Percentiles rank a stretch among this genome's conserved stretches.
These are phyloP conservation scores for Solen grandis DNA, from an alignment of 1,140 invertebrate genomes.

Conservation along the genomic window DNA sequence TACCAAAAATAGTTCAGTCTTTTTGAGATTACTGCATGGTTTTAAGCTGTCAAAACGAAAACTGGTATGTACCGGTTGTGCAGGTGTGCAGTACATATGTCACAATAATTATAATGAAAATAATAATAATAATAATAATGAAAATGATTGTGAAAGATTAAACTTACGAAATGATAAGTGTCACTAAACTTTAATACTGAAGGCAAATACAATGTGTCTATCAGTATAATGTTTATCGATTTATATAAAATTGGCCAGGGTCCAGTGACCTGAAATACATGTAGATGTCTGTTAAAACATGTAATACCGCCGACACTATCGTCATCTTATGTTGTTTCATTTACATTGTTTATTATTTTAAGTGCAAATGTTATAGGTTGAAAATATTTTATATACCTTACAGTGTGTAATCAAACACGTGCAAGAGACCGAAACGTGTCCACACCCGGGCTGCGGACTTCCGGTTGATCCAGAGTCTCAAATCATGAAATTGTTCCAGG, in stretches of 20 bases:
- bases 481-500: neutral
- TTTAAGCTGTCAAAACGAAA: too few relatives aligned
- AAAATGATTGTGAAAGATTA: neutral
- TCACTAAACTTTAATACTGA: neutral
- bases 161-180: neutral
- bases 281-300: too few relatives aligned
- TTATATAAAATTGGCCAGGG: too few relatives aligned
- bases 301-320: too few relatives aligned
- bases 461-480: neutral
- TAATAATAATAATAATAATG: too few relatives aligned
- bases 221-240: neutral
- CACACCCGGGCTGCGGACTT: neutral
- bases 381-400: neutral
- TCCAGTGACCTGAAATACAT: too few relatives aligned
- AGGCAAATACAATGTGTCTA: neutral
- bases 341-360: too few relatives aligned
- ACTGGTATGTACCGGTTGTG: too few relatives aligned
- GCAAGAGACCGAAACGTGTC: neutral
- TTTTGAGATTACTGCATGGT: neutral
- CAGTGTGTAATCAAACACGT: constrained; percentile 27
- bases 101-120: too few relatives aligned
- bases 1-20: neutral
- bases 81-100: neutral
- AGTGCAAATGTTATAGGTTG: too few relatives aligned
- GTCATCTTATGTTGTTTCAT: too few relatives aligned